These are phyloP conservation scores for Phocoena sinus DNA, from an alignment of 2,113 vertebrate genomes.

Conservation along the genomic window DNA sequence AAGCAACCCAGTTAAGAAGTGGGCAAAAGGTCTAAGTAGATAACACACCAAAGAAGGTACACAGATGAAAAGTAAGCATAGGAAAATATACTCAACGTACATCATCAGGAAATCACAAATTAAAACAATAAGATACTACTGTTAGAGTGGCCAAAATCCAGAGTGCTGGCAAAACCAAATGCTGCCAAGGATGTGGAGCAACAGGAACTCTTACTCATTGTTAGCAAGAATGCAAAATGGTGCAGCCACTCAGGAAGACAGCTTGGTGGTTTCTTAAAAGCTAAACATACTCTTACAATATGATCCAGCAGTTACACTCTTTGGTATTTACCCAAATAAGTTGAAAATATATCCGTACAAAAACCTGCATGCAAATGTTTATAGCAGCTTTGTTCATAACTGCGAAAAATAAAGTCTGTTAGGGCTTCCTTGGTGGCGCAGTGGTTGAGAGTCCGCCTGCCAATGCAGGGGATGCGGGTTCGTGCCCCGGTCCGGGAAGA, in stretches of 20 bases:
- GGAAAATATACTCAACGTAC: neutral
- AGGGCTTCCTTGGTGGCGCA: neutral
- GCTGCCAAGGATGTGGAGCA: too few species aligned
- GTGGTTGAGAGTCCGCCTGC: too few species aligned
- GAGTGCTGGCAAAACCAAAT: neutral
- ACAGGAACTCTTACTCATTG: too few species aligned
- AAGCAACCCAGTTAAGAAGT: too few species aligned
- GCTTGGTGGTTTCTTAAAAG: too few species aligned
- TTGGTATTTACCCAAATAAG: neutral
- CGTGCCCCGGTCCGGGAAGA: too few species aligned
- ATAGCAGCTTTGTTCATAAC: neutral
- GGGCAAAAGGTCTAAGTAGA: too few species aligned
- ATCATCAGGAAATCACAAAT: neutral
- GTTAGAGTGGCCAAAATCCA: neutral
- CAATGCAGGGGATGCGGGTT: too few species aligned
- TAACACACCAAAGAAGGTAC: too few species aligned
- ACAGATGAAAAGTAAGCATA: too few species aligned
- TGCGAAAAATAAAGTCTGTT: neutral
- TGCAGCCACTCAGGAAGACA: too few species aligned
- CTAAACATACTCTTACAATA: neutral
- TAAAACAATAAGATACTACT: neutral
- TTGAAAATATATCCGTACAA: neutral
- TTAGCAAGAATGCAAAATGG: too few species aligned
- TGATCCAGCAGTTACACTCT: neutral
- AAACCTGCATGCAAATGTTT: neutral